A percentile compares a stretch with the other conserved stretches of the same genome.
Evolutionary conservation across 2,888 invertebrate species (phyloP).

Genomic region (Andrena fulva): DNA sequence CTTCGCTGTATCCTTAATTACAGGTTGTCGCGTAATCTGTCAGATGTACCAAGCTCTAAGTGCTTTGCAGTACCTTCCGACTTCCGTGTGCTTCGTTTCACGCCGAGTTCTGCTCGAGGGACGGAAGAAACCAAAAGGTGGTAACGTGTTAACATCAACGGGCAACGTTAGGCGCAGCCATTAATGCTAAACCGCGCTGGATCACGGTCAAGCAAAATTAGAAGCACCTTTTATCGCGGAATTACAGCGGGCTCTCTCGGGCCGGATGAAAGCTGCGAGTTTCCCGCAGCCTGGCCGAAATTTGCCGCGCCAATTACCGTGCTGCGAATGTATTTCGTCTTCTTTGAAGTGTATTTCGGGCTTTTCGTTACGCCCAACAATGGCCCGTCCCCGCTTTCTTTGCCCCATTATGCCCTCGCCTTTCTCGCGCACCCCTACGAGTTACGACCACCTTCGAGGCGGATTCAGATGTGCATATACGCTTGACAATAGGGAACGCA

Average conservation of each 20-base stretch:
- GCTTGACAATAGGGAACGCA: conserved; percentile 20
- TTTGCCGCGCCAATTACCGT: conserved; percentile 43
- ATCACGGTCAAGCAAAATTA: background rate
- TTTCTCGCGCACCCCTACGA: conserved; percentile 6
- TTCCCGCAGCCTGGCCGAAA: conserved; percentile 29
- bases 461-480: conserved; percentile 16
- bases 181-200: background rate
- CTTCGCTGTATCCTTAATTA: background rate
- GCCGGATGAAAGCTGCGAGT: conserved; percentile 15
- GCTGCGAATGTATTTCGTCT: conserved; percentile 28
- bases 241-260: conserved; percentile 1
- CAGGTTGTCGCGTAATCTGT: background rate
- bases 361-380: conserved; percentile 52
- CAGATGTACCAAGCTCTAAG: background rate
- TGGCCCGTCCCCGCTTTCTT: conserved; percentile 40
- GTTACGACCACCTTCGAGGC: conserved; percentile 22
- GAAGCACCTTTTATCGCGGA: conserved; percentile 5
- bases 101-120: too few relatives aligned
- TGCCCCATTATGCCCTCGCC: conserved; percentile 35
- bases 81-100: too few relatives aligned
- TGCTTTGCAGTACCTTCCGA: too few relatives aligned
- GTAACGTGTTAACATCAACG: background rate
- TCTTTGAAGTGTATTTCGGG: conserved; percentile 44
- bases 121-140: background rate
- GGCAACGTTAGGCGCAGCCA: background rate